Conservation (phyloP, 2,888 invertebrate genomes). For the Glyphotaelius pellucidus region DNA sequence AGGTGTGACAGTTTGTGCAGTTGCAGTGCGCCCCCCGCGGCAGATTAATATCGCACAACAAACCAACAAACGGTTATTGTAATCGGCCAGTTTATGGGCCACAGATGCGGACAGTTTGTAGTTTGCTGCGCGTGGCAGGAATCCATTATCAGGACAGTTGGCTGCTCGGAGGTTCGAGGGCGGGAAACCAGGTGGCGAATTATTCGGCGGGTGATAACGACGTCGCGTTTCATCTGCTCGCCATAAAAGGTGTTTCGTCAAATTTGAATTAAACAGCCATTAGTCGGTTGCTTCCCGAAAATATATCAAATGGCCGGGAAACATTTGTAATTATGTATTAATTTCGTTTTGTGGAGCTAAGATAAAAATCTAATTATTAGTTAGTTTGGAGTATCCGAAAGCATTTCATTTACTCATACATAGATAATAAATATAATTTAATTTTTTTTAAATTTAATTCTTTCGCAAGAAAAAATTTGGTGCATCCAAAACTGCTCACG, state of each 20-base stretch:
- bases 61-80: slow-evolving; percentile 33
- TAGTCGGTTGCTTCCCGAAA: neutral
- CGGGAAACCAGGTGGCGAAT: slow-evolving; percentile 34
- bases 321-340: neutral
- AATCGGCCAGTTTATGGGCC: slow-evolving; percentile 37
- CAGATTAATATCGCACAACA: slow-evolving; percentile 32
- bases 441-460: too few species aligned
- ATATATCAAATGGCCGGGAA: neutral
- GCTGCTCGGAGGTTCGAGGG: neutral
- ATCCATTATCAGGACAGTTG: slow-evolving; percentile 29
- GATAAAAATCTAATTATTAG: neutral
- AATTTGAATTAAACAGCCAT: slow-evolving; percentile 17
- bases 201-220: slow-evolving; percentile 29
- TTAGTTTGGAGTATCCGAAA: neutral
- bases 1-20: neutral
- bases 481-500: too few species aligned
- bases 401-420: too few species aligned
- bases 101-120: slow-evolving; percentile 48
- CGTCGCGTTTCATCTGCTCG: slow-evolving; percentile 37
- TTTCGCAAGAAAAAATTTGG: too few species aligned
- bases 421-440: too few species aligned
- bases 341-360: neutral
- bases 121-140: slow-evolving; percentile 16
- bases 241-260: slow-evolving; percentile 24
- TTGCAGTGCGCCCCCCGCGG: neutral